Percentiles rank a stretch among this genome's conserved stretches.
Evolutionary conservation across 2,888 invertebrate species (phyloP).

Genomic region (Colletes collaris): DNA sequence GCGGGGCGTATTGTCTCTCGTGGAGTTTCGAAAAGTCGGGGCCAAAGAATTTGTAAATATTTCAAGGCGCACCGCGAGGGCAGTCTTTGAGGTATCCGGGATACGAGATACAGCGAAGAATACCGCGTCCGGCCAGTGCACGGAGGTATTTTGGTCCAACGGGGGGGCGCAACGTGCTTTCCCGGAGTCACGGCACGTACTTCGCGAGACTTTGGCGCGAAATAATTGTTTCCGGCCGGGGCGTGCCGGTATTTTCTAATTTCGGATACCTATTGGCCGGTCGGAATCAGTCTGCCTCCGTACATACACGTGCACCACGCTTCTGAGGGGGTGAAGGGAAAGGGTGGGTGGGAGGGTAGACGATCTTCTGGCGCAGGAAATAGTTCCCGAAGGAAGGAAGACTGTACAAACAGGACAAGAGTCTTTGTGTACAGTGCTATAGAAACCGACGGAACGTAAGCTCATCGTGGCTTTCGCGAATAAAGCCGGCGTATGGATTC

Average conservation of each 20-base stretch:
- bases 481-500: conserved; percentile 48
- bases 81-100: conserved; percentile 24
- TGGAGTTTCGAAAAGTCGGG: conserved; percentile 6
- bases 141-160: conserved; percentile 28
- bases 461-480: conserved; percentile 54
- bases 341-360: not conserved
- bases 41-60: conserved; percentile 45
- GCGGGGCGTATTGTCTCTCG: not conserved
- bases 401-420: conserved; percentile 44
- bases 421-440: conserved; percentile 41
- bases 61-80: conserved; percentile 6
- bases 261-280: conserved; percentile 62
- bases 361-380: conserved; percentile 20
- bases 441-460: conserved; percentile 58
- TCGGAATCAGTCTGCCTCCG: conserved; percentile 41
- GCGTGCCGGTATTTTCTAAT: conserved; percentile 72
- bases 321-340: not conserved
- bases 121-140: conserved; percentile 14
- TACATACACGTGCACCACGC: not conserved
- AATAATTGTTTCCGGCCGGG: conserved; percentile 68
- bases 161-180: not conserved
- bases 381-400: conserved; percentile 9
- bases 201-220: conserved; percentile 67
- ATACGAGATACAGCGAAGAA: not conserved
- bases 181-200: conserved; percentile 65